phyloP scores from a whole-genome alignment of 2,113 vertebrate species.

The Hypanus sabinus region DNA sequence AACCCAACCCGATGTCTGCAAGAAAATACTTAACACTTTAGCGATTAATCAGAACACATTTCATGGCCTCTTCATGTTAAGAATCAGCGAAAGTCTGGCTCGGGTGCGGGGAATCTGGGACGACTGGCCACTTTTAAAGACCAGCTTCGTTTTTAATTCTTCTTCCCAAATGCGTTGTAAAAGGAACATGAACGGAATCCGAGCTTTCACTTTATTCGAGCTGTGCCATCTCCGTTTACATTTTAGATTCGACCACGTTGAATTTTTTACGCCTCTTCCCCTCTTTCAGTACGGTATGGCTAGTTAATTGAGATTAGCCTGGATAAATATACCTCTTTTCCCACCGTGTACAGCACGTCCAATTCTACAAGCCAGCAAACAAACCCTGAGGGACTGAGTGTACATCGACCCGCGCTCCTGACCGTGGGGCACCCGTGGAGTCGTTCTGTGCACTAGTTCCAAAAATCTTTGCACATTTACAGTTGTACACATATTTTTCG shows the following conservation, averaged over 20 bases:
- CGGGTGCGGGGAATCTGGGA: not conserved
- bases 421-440: no score
- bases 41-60: not conserved
- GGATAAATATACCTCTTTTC: no score
- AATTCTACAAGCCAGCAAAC: not conserved
- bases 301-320: not conserved
- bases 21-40: not conserved
- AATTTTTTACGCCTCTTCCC: not conserved
- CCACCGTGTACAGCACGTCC: not conserved
- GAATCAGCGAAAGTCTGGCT: not conserved
- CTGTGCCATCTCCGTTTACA: not conserved
- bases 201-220: not conserved
- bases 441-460: not conserved
- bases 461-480: not conserved
- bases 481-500: not conserved
- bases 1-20: not conserved
- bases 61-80: not conserved
- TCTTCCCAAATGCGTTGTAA: not conserved
- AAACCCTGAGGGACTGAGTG: not conserved
- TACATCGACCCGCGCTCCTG: no score
- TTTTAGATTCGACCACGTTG: not conserved
- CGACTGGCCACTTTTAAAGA: not conserved
- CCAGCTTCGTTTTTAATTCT: not conserved
- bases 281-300: not conserved
- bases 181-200: not conserved